These are phyloP conservation scores for Nasonia giraulti DNA, from an alignment of 1,140 invertebrate species.

Conservation along the genomic window DNA sequence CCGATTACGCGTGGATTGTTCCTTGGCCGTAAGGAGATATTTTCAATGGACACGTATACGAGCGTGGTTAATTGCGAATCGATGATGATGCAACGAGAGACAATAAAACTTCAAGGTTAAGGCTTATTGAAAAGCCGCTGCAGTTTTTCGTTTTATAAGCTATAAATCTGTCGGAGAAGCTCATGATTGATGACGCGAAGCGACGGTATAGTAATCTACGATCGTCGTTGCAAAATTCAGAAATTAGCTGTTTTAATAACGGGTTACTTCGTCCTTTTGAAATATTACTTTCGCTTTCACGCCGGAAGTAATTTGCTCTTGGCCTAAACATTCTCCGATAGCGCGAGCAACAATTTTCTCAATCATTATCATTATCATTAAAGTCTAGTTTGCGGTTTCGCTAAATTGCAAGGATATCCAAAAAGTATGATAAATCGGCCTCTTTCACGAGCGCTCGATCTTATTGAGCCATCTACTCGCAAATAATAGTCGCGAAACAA, in stretches of 20 bases:
- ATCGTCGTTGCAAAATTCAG: neutral
- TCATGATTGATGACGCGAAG: neutral
- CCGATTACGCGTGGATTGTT: neutral
- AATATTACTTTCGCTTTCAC: neutral
- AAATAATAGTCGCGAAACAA: no score
- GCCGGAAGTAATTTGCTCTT: neutral
- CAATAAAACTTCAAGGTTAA: slow-evolving; percentile 42
- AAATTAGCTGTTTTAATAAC: neutral
- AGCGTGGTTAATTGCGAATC: slow-evolving; percentile 5
- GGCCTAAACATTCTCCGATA: neutral
- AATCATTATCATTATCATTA: neutral
- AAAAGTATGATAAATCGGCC: neutral
- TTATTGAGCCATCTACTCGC: neutral
- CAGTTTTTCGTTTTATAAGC: neutral
- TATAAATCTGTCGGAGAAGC: neutral
- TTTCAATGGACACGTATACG: slow-evolving; percentile 12
- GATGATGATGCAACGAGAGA: slow-evolving; percentile 34
- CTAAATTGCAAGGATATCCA: neutral
- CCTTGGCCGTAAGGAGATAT: neutral
- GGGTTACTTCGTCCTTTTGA: neutral
- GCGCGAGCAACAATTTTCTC: neutral
- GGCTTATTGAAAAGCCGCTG: neutral
- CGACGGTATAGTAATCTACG: neutral
- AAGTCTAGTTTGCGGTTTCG: neutral
- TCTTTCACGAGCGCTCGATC: neutral